These are phyloP conservation scores for Smithornis capensis DNA, from an alignment of 2,113 vertebrate species.

Conservation along the genomic window DNA sequence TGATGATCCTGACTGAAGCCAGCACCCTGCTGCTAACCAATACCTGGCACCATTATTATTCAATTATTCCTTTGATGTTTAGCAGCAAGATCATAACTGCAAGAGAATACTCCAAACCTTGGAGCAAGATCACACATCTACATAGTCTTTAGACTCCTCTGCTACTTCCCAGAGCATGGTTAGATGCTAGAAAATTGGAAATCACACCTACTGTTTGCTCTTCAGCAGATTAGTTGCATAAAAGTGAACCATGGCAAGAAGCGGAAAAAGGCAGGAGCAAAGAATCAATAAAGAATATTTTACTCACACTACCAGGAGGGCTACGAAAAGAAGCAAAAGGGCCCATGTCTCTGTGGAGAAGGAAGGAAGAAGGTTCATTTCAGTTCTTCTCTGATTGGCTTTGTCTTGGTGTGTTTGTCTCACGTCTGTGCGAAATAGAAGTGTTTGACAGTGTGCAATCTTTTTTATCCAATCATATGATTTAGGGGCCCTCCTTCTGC, in stretches of 20 bases:
- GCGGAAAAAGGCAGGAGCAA: not conserved
- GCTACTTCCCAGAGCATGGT: not conserved
- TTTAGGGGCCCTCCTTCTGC: not conserved
- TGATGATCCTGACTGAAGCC: not conserved
- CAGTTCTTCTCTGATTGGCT: not conserved
- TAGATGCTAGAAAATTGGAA: not conserved
- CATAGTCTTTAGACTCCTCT: not conserved
- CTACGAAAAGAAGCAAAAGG: not conserved
- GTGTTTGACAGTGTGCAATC: fast-evolving
- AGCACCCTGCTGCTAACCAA: not conserved
- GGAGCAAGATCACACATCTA: not conserved
- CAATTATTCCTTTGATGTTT: not conserved
- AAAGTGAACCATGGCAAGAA: not conserved
- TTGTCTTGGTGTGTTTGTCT: not conserved
- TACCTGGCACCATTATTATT: not conserved
- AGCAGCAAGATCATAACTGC: not conserved
- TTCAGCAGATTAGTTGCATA: not conserved
- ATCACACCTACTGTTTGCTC: not conserved
- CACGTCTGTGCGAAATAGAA: not conserved
- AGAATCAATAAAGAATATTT: not conserved
- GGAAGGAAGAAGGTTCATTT: conserved; percentile 39
- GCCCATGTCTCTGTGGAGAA: conserved; percentile 49
- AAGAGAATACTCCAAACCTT: not conserved
- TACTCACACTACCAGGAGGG: not conserved
- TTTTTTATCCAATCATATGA: not conserved